phyloP scores from a whole-genome alignment of 2,113 vertebrate species.

The Macaca nemestrina region DNA sequence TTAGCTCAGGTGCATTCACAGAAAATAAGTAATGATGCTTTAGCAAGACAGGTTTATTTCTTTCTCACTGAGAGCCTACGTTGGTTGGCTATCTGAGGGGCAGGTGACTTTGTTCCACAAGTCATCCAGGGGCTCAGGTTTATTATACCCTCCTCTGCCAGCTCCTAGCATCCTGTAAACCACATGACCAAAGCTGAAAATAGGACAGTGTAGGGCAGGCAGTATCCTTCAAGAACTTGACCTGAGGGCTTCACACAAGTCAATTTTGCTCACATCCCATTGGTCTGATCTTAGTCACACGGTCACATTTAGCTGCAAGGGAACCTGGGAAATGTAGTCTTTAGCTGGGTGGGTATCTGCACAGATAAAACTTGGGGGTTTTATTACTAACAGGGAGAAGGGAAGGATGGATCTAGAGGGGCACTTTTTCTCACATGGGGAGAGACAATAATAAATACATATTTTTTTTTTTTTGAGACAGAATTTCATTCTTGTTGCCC shows the following conservation, averaged over 20 bases:
- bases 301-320: neutral
- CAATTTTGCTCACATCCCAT: neutral
- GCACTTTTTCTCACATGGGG: neutral
- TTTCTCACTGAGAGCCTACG: neutral
- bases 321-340: constrained; percentile 5
- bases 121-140: neutral
- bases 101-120: neutral
- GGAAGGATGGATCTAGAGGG: neutral
- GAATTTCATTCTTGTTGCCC: too few species aligned
- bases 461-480: too few species aligned
- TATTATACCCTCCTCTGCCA: neutral
- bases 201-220: neutral
- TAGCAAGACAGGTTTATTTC: neutral
- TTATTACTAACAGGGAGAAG: neutral
- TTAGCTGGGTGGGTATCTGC: neutral
- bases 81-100: too few species aligned
- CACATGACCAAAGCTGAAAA: neutral
- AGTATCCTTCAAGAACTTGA: neutral
- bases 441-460: neutral
- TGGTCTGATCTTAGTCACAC: neutral
- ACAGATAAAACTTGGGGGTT: neutral
- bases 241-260: neutral
- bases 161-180: neutral
- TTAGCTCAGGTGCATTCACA: neutral
- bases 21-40: neutral